Base-by-base conservation (phyloP, 2,113 vertebrate genomes). In the Shinisaurus crocodilurus region DNA sequence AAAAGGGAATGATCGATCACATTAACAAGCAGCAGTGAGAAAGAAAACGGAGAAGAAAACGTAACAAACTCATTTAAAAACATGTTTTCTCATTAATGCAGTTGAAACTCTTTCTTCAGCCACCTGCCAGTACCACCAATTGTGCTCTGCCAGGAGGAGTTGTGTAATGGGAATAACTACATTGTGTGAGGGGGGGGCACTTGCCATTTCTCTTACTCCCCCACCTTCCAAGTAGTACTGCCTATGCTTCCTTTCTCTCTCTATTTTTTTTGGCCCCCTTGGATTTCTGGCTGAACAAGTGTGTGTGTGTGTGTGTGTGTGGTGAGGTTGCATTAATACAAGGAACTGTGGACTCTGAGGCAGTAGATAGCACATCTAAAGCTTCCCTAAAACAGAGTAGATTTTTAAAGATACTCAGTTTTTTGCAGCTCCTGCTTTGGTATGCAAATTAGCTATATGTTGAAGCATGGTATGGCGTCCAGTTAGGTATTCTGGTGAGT, bases 171-270 rank as follows among this genome's bases (percentile, higher is more conserved):
- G 63, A 85, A 25, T 25, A 69, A 85, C 25, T 34, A 12, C 0
- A 8, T 54, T 74, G 12, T 3, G 10, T 0, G 8, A n/a, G 0
- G 2, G 15, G 29, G 34, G 18, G 12, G 10, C 2, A 25, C 4
- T 67, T 86, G 50, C 20, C 37, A 45, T 84, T 54, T 25, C 16
- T 63, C 7, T 76, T 67, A 16, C 29, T 45, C 1, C 13, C 23
- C 60, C 75, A 6, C 57, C 50, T 34, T 85, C 37, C 23, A 45
- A 43, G 65, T 15, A 15, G 15, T 18, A 13, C 6, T 50, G 32
- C 4, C 29, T 45, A 34, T 5, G 6, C 34, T 34, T 57, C 2
- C 34, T 20, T 37, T 29, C 9, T 5, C 8, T 54, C 5, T 23
- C 2, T 50, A 12, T 3, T 25, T 18, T 87, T 18, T 79, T 3